Base-by-base conservation (phyloP, 2,888 invertebrate species). In the Melanchra persicariae region DNA sequence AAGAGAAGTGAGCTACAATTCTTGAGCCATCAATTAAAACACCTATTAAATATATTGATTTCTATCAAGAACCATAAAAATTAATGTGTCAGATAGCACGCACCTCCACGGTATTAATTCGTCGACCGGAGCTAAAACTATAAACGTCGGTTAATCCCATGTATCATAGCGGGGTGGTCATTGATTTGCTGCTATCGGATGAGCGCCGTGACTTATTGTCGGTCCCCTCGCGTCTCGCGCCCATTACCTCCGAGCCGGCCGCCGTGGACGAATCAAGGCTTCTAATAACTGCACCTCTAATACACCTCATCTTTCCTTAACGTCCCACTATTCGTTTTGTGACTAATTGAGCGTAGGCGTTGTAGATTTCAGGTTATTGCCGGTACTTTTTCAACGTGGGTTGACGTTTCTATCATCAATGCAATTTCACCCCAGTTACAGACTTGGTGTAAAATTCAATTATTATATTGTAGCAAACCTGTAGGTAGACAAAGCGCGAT, bases 301-400 rank as follows among this genome's bases (percentile, higher is more conserved):
- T 91, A 91, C 90, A 91, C 91, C 93, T 93, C 92, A 93, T 93
- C 89, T 91, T 91, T 93, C 89, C 89, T 87, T 85, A 85, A 87
- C 80, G 87, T 83, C 88, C 79, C 85, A 78, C 94, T 93, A 95
- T 96, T 93, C 94, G 92, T 96, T 93, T 93, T 91, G 91, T 91
- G 93, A 93, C 96, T 96, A 97, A 97, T 97, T 97, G 96, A 94
- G 93, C 95, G 95, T 91, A 93, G 95, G 92, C 90, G 93, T 91
- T 90, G 89, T 88, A 88, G 87, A 89, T 91, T 89, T 83, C 76
- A 80, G 79, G 79, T 88, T 87, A 89, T 87, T 75, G 85, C 73
- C 77, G 62, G 74, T 86, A 87, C 84, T 89, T 88, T 90, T 83
- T 88, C 87, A 87, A 30, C 17, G 22, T 19, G 45, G 57, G 57